Evolutionary conservation across 2,888 invertebrate genomes (phyloP).

Genomic region (Anthophora plumipes): DNA sequence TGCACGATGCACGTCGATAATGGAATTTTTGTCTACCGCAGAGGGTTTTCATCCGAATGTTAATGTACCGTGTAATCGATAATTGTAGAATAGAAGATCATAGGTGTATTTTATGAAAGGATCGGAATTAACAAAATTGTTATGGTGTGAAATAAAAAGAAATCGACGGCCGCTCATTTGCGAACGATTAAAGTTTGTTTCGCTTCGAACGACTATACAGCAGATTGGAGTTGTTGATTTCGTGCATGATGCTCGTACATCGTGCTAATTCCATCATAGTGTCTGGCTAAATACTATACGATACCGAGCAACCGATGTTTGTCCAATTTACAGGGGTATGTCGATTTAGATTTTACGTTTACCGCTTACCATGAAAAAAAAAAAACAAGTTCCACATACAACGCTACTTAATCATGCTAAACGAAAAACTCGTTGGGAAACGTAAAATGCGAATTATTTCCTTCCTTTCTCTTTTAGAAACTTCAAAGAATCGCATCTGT

Average conservation of each 20-base stretch:
- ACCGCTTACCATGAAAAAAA: constrained; percentile 17
- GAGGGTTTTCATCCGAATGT: not conserved
- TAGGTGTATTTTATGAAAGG: not conserved
- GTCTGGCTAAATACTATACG: constrained; percentile 47
- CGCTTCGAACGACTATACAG: constrained; percentile 41
- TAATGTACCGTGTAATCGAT: not conserved
- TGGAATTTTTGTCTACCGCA: constrained; percentile 5
- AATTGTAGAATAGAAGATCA: not conserved
- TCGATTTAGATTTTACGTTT: not conserved
- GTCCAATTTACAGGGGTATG: constrained; percentile 7
- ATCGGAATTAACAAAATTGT: not conserved
- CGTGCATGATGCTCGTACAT: constrained; percentile 27
- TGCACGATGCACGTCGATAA: constrained; percentile 2
- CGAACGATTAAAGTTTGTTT: constrained; percentile 42
- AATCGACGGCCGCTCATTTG: constrained; percentile 20
- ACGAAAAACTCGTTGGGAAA: constrained; percentile 8
- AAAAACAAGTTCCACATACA: constrained; percentile 14
- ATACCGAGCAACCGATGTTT: constrained; percentile 45
- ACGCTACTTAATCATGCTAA: constrained; percentile 50
- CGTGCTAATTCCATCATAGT: constrained; percentile 43
- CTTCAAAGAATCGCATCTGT: constrained; percentile 6
- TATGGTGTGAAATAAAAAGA: not conserved
- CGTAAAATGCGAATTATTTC: constrained; percentile 69
- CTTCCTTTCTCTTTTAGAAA: constrained; percentile 48
- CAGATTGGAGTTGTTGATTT: constrained; percentile 24